Evolutionary conservation across 1,140 invertebrate species (phyloP).

Genomic region (Scaptodrosophila lebanonensis): DNA sequence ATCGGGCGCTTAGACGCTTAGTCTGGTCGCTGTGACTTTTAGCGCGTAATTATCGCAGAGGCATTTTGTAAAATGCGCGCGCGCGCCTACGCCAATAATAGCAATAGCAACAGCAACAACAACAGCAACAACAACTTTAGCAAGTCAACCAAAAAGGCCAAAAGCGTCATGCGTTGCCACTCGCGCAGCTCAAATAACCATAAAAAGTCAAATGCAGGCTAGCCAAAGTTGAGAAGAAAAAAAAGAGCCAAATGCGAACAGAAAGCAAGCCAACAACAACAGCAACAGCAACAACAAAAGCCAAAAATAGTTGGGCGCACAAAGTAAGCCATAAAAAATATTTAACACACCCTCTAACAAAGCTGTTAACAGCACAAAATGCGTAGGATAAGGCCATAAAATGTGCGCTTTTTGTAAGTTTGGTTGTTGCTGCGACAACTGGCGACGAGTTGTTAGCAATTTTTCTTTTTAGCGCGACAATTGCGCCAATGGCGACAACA

Average conservation of each 20-base stretch:
- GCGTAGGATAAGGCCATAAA: constrained; percentile 71
- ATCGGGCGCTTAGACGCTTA: constrained; percentile 54
- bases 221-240: constrained; percentile 30
- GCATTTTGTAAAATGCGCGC: constrained; percentile 29
- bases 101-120: constrained; percentile 3
- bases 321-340: constrained; percentile 74
- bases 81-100: constrained; percentile 38
- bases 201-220: constrained; percentile 65
- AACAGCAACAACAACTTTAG: constrained; percentile 8
- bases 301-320: constrained; percentile 43
- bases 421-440: constrained; percentile 59
- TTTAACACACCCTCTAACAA: constrained; percentile 72
- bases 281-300: constrained; percentile 12
- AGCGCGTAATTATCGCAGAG: constrained; percentile 62
- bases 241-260: constrained; percentile 23
- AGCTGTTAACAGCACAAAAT: constrained; percentile 70
- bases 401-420: constrained; percentile 14
- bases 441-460: constrained; percentile 68
- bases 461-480: constrained; percentile 51
- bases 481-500: constrained; percentile 43
- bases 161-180: constrained; percentile 34
- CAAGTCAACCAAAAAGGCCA: constrained; percentile 13
- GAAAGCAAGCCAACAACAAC: constrained; percentile 13
- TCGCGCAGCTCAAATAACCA: constrained; percentile 66
- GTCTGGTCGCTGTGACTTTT: too few relatives aligned